Percentiles rank a stretch among this genome's conserved stretches.
phyloP scores from a whole-genome alignment of 2,113 vertebrate genomes.

The Phylloscopus whistleri region DNA sequence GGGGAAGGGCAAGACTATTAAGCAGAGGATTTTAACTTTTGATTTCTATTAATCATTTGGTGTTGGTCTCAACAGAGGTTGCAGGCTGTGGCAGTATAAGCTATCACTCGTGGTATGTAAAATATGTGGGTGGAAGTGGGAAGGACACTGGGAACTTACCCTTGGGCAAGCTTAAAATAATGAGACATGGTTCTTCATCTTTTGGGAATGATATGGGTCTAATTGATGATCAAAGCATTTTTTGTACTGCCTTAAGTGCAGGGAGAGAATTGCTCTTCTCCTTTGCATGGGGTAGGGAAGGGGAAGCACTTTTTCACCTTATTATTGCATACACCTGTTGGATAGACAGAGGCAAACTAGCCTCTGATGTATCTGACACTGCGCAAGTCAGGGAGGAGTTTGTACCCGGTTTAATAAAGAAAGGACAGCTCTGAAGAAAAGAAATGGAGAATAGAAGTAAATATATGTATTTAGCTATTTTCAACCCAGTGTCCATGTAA shows the following conservation, averaged over 20 bases:
- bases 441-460: neutral
- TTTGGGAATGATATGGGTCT: conserved; percentile 34
- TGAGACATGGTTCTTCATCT: conserved; percentile 46
- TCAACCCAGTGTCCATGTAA: neutral
- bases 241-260: conserved; percentile 15
- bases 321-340: neutral
- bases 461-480: neutral
- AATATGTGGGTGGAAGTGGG: conserved; percentile 34
- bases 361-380: neutral
- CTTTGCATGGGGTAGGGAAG: neutral
- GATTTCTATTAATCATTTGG: conserved; percentile 39
- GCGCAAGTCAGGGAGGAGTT: neutral
- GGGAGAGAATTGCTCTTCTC: neutral
- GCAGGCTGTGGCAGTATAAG: conserved; percentile 6
- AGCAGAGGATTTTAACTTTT: conserved; percentile 16
- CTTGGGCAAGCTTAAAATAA: conserved; percentile 33
- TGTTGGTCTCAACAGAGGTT: neutral
- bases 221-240: conserved; percentile 38
- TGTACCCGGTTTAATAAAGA: neutral
- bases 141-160: conserved; percentile 48
- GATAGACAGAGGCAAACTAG: neutral
- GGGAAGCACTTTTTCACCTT: neutral
- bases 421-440: neutral
- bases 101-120: conserved; percentile 9
- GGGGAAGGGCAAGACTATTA: neutral